These are phyloP conservation scores for Epizoanthus ramosus DNA, from an alignment of 92 coral and sea anemone species.

Conservation along the genomic window DNA sequence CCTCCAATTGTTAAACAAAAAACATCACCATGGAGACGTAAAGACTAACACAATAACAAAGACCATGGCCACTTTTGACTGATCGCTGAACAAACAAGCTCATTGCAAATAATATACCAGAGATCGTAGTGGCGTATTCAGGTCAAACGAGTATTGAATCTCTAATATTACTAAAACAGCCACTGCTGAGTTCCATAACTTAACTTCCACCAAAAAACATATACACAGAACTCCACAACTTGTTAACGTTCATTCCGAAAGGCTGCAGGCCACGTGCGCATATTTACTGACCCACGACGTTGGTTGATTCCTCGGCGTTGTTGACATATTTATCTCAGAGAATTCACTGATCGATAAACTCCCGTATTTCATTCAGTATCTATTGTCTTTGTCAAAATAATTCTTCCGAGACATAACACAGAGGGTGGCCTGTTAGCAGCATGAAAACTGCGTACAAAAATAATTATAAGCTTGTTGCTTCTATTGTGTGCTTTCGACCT, in stretches of 20 bases:
- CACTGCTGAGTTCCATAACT: background rate
- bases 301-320: background rate
- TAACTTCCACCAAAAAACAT: background rate
- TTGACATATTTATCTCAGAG: slow-evolving; percentile 42
- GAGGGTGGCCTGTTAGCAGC: slow-evolving; percentile 27
- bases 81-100: slow-evolving; percentile 30
- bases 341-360: slow-evolving; percentile 27
- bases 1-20: slow-evolving; percentile 30
- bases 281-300: background rate
- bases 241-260: background rate
- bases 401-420: background rate
- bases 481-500: background rate
- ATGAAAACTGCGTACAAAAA: background rate
- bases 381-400: slow-evolving; percentile 3
- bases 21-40: slow-evolving; percentile 18
- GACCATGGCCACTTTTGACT: slow-evolving; percentile 34
- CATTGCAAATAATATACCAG: background rate
- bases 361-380: slow-evolving; percentile 7
- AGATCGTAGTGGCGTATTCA: background rate
- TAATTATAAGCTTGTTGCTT: background rate
- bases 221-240: background rate
- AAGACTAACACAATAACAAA: slow-evolving; percentile 41
- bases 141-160: background rate
- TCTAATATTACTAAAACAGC: too few relatives aligned
- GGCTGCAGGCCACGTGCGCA: slow-evolving; percentile 23